Percentiles rank a stretch among this genome's conserved stretches.
phyloP scores from a whole-genome alignment of 2,797 vertebrate genomes.

The Pseudotriccus pelzelni region DNA sequence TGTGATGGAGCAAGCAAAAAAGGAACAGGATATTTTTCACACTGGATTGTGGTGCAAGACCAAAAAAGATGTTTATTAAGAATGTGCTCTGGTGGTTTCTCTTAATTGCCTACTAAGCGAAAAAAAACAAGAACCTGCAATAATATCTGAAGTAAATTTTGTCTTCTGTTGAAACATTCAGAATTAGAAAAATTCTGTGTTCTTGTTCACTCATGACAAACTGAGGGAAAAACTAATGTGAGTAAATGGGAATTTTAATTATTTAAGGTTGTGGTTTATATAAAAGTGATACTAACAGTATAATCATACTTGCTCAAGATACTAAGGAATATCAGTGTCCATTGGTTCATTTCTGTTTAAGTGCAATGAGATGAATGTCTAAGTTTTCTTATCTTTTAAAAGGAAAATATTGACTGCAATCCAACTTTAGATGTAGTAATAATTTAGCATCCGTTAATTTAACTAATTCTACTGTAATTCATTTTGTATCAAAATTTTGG shows the following conservation, averaged over 20 bases:
- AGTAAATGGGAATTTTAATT: neutral
- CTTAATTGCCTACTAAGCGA: neutral
- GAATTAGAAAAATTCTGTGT: neutral
- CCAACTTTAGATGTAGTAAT: neutral
- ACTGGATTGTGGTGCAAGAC: fast-evolving
- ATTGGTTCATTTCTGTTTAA: neutral
- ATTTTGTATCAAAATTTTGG: neutral
- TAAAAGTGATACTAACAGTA: neutral
- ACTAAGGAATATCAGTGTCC: neutral
- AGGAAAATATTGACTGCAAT: neutral
- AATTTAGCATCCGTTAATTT: neutral
- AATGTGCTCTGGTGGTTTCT: neutral
- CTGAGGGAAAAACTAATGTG: neutral
- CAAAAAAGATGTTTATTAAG: neutral
- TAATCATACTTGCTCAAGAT: neutral
- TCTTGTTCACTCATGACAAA: neutral
- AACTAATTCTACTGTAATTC: neutral
- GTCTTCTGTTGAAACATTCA: neutral
- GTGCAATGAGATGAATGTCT: neutral
- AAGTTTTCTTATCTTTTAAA: neutral
- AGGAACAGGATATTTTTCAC: neutral
- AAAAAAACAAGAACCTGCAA: neutral
- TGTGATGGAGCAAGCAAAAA: neutral
- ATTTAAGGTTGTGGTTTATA: neutral
- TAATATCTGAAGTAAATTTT: neutral